A percentile compares a stretch with the other conserved stretches of the same genome.
Conservation (phyloP, 2,113 vertebrate species). For the Onychostruthus taczanowskii region DNA sequence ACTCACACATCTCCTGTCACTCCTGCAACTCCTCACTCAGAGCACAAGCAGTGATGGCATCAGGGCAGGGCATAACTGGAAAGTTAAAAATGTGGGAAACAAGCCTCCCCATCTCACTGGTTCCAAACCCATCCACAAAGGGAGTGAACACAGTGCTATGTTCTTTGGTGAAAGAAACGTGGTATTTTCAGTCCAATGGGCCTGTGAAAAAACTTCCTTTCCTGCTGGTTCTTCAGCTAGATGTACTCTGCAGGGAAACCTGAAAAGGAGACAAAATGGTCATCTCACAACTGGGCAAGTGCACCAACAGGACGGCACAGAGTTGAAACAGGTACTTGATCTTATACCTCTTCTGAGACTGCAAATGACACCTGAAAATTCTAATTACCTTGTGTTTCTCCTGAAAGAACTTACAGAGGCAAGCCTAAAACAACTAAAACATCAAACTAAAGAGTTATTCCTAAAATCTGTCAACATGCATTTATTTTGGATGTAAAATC, state of each 20-base stretch:
- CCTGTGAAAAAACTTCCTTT: not conserved
- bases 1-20: not conserved
- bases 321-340: not conserved
- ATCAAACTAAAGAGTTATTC: not conserved
- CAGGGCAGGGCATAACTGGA: not conserved
- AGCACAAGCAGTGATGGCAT: not conserved
- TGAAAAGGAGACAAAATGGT: not conserved
- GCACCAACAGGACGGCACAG: not conserved
- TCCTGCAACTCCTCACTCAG: not conserved
- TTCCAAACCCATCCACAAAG: not conserved
- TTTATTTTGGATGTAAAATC: not conserved
- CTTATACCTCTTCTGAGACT: not conserved
- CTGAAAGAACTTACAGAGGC: not conserved
- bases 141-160: not conserved
- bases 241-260: not conserved
- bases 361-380: not conserved
- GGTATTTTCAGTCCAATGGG: not conserved
- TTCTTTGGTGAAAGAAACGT: not conserved
- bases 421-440: not conserved
- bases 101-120: not conserved
- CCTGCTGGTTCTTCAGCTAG: not conserved
- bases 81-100: not conserved
- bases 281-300: fast-evolving
- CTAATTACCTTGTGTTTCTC: not conserved
- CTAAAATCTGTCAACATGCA: not conserved